Percentiles rank a stretch among this genome's conserved stretches.
Conservation (phyloP, 1,140 invertebrate species). For the Melanaphis sacchari region DNA sequence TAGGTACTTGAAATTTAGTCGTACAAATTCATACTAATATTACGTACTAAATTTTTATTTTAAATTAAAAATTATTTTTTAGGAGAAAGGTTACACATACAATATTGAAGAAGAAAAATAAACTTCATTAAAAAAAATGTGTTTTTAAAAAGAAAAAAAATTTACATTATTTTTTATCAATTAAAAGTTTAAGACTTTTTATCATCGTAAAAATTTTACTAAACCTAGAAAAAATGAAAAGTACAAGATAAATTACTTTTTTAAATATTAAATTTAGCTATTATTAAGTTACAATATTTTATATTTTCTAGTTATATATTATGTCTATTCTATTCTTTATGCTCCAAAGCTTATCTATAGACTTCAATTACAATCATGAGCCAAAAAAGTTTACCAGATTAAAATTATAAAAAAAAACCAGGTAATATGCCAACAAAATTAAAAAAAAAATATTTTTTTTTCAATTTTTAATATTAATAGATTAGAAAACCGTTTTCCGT, state of each 20-base stretch:
- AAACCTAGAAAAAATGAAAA: too few relatives aligned
- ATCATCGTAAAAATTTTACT: background rate
- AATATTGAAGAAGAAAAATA: background rate
- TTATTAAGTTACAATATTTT: background rate
- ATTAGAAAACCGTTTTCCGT: background rate
- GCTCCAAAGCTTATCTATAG: background rate
- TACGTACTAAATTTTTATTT: background rate
- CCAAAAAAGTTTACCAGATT: background rate
- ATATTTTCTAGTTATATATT: background rate
- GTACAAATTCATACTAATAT: background rate
- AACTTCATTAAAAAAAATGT: background rate
- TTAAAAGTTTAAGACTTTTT: too few relatives aligned
- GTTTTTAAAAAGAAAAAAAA: background rate
- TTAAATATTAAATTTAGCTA: background rate
- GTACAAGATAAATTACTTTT: background rate
- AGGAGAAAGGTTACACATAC: too few relatives aligned
- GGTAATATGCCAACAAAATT: background rate
- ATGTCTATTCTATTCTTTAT: background rate
- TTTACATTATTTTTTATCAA: too few relatives aligned
- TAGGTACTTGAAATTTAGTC: background rate
- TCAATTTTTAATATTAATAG: background rate
- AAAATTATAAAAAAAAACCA: background rate
- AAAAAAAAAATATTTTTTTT: background rate
- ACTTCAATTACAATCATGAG: background rate
- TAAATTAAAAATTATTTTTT: too few relatives aligned